These are phyloP conservation scores for Liasis olivaceus DNA, from an alignment of 2,797 vertebrate genomes.

Conservation along the genomic window DNA sequence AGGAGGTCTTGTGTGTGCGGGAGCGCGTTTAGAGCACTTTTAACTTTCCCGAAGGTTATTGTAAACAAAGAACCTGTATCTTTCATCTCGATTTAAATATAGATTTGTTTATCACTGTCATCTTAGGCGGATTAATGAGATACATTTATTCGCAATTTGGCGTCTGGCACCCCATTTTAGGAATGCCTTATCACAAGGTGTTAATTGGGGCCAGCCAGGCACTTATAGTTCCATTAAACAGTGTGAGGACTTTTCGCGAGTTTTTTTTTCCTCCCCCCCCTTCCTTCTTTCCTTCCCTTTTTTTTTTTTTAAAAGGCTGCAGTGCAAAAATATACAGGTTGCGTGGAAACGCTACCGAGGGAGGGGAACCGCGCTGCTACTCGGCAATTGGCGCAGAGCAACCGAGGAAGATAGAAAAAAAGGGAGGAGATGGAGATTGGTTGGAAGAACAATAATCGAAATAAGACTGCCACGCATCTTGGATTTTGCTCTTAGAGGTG, in stretches of 20 bases:
- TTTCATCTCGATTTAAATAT: constrained; percentile 81
- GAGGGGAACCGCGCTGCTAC: not conserved
- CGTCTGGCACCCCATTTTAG: constrained; percentile 85
- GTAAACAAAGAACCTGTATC: constrained; percentile 81
- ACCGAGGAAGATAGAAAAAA: not conserved
- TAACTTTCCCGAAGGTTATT: constrained; percentile 46
- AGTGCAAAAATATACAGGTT: constrained; percentile 67
- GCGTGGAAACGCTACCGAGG: not conserved
- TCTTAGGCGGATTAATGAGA: constrained; percentile 86
- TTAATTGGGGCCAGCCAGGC: constrained; percentile 98
- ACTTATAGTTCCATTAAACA: constrained; percentile 93
- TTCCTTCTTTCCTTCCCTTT: too few species aligned
- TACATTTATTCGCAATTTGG: constrained; percentile 82
- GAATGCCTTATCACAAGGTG: constrained; percentile 96
- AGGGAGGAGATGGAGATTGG: not conserved
- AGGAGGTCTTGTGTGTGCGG: not conserved
- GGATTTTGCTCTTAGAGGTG: not conserved
- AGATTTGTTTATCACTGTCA: constrained; percentile 86
- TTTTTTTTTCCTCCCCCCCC: constrained; percentile 17
- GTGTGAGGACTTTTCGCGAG: constrained; percentile 81
- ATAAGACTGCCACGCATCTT: too few species aligned
- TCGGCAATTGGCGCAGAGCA: not conserved
- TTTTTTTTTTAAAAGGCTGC: constrained; percentile 68
- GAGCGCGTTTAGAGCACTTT: not conserved
- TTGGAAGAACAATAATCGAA: not conserved